phyloP scores from a whole-genome alignment of 2,797 vertebrate genomes.

The Delichon dasypus region DNA sequence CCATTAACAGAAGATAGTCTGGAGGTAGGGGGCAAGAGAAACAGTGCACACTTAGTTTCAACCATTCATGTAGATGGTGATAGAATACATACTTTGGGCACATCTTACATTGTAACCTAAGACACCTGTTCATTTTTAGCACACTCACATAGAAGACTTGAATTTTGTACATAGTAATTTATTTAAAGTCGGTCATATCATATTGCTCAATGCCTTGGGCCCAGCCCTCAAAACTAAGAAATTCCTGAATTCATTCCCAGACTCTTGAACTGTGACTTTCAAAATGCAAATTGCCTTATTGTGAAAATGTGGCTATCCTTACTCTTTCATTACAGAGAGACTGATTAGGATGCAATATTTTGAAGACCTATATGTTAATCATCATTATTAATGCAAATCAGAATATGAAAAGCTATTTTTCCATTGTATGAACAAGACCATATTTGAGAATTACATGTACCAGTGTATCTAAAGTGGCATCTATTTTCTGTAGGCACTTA shows the following conservation, averaged over 20 bases:
- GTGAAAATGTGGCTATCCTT: not conserved
- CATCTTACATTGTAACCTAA: no score
- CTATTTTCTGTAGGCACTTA: not conserved
- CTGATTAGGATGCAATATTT: not conserved
- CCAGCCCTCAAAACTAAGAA: not conserved
- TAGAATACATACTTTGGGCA: no score
- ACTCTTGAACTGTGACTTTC: not conserved
- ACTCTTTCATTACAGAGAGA: not conserved
- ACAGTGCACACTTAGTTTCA: no score
- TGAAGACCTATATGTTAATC: not conserved
- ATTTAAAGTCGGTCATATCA: not conserved
- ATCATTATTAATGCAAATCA: not conserved
- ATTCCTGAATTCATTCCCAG: not conserved
- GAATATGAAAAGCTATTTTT: not conserved
- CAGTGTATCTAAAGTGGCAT: not conserved
- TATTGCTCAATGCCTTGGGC: not conserved
- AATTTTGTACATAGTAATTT: not conserved
- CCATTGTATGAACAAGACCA: not conserved
- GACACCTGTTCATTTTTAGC: not conserved
- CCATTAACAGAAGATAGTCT: no score
- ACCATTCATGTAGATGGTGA: no score
- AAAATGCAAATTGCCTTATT: not conserved
- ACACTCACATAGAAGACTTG: not conserved
- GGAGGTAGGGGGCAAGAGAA: no score
- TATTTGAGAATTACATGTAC: not conserved